These are phyloP conservation scores for Drosophila asahinai DNA, from an alignment of 1,140 invertebrate species.

Conservation along the genomic window DNA sequence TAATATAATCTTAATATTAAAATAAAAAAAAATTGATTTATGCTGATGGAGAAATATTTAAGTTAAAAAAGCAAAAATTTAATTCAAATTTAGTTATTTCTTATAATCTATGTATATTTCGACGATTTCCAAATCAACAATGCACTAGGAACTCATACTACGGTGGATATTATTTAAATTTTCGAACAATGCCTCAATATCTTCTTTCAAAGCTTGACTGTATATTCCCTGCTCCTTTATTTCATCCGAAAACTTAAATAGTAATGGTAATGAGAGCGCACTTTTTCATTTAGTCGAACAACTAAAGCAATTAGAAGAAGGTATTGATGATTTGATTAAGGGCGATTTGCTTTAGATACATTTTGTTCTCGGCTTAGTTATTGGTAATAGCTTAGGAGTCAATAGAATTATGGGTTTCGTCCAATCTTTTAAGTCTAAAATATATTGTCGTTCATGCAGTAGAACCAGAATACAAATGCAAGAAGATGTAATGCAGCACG, in stretches of 20 bases:
- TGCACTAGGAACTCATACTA: background rate
- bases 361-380: background rate
- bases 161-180: background rate
- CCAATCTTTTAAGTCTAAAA: constrained; percentile 6
- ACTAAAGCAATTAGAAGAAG: background rate
- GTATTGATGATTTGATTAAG: background rate
- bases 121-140: constrained; percentile 2
- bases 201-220: background rate
- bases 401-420: constrained; percentile 6
- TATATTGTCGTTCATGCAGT: background rate
- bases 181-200: background rate
- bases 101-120: background rate
- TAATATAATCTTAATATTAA: too few species aligned
- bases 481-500: background rate
- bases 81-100: background rate
- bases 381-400: background rate
- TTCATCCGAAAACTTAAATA: background rate
- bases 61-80: background rate
- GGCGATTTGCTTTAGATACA: background rate
- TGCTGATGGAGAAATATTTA: background rate
- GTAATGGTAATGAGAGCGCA: background rate
- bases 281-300: background rate
- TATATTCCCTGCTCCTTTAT: background rate
- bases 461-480: background rate
- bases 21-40: background rate